Conservation (phyloP, 2,888 invertebrate species). For the Pollenia angustigena region DNA sequence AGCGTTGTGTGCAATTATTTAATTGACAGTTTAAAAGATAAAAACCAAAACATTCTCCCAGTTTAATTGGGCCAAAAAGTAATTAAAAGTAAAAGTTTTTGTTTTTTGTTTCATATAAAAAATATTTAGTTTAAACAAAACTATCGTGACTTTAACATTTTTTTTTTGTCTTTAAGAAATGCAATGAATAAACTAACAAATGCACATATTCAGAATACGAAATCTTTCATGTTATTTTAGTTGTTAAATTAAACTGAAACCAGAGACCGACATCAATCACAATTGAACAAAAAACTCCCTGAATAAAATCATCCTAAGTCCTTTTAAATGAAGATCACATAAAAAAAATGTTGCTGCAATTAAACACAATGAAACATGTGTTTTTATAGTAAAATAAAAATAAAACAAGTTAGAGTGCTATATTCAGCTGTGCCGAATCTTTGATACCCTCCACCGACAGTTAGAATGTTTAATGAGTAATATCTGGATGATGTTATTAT, state of each 20-base stretch:
- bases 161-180: constrained; percentile 4
- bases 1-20: constrained; percentile 15
- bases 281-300: constrained; percentile 14
- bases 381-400: not conserved
- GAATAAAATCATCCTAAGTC: constrained; percentile 52
- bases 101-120: not conserved
- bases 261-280: constrained; percentile 69
- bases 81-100: constrained; percentile 68
- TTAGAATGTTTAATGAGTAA: too few relatives aligned
- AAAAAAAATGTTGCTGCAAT: constrained; percentile 57
- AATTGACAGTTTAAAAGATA: constrained; percentile 54
- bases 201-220: constrained; percentile 5
- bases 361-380: constrained; percentile 66
- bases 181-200: constrained; percentile 32
- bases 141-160: constrained; percentile 66
- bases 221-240: constrained; percentile 31
- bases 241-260: constrained; percentile 60
- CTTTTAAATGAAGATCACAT: constrained; percentile 47
- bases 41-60: constrained; percentile 30
- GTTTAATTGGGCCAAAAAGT: constrained; percentile 41
- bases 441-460: too few relatives aligned
- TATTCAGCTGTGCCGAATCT: too few relatives aligned
- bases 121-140: constrained; percentile 24
- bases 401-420: too few relatives aligned
- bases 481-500: too few relatives aligned